phyloP scores from a whole-genome alignment of 2,113 vertebrate genomes.

The Bufo gargarizans region DNA sequence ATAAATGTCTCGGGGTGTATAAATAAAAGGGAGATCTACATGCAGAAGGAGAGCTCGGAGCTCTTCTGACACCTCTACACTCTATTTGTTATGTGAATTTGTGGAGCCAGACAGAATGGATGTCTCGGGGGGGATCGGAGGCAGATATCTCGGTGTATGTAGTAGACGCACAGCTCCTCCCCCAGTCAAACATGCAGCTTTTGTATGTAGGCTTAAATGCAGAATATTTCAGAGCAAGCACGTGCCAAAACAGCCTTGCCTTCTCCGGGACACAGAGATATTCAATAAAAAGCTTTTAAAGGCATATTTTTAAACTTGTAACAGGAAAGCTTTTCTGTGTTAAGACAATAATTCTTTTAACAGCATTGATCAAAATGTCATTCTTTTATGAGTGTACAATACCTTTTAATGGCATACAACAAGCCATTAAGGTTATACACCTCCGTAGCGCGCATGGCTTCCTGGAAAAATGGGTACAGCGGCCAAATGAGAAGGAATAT shows the following conservation, averaged over 20 bases:
- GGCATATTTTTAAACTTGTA: slow-evolving; percentile 88
- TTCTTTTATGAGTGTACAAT: slow-evolving; percentile 92
- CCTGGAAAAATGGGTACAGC: slow-evolving; percentile 77
- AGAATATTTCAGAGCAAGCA: slow-evolving; percentile 72
- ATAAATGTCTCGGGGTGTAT: slow-evolving; percentile 37
- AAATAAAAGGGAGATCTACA: not conserved
- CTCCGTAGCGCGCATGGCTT: slow-evolving; percentile 75
- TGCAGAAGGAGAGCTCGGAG: not conserved
- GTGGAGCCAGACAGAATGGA: slow-evolving; percentile 34
- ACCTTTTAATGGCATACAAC: slow-evolving; percentile 90
- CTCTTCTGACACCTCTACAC: slow-evolving; percentile 16
- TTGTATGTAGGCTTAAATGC: slow-evolving; percentile 69
- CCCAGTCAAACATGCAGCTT: slow-evolving; percentile 54
- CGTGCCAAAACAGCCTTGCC: slow-evolving; percentile 81
- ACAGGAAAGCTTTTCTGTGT: slow-evolving; percentile 97
- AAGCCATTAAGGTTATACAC: slow-evolving; percentile 87
- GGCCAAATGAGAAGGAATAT: slow-evolving; percentile 71
- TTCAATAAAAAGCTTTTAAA: slow-evolving; percentile 93
- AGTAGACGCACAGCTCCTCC: slow-evolving; percentile 22
- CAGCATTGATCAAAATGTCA: slow-evolving; percentile 96
- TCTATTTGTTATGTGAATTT: slow-evolving; percentile 38
- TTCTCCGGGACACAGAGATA: slow-evolving; percentile 87
- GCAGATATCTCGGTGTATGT: slow-evolving; percentile 23
- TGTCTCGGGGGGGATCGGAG: slow-evolving; percentile 25
- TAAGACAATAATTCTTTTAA: slow-evolving; percentile 95